Conservation (phyloP, 2,113 vertebrate genomes). For the Lophotis ruficrista region DNA sequence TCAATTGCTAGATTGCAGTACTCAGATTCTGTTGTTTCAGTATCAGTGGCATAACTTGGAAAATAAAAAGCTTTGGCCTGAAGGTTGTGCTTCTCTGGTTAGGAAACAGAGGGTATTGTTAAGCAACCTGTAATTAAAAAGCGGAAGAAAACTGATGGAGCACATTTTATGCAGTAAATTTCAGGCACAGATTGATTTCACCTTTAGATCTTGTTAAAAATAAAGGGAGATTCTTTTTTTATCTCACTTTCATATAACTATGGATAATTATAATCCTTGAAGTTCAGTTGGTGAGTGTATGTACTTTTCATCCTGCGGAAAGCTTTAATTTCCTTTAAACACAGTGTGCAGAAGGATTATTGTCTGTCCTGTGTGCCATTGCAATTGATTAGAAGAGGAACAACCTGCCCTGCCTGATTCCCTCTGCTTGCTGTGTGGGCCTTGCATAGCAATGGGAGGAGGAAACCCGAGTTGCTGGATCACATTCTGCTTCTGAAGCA, state of each 20-base stretch:
- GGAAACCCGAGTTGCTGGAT: neutral
- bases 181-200: neutral
- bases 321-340: conserved; percentile 20
- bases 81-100: neutral
- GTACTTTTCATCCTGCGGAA: neutral
- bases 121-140: neutral
- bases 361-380: neutral
- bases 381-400: conserved; percentile 12
- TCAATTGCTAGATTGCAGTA: neutral
- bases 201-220: neutral
- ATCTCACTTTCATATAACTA: neutral
- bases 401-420: neutral
- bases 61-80: neutral
- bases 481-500: neutral
- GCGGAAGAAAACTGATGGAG: neutral
- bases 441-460: neutral
- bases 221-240: neutral
- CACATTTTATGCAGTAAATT: neutral
- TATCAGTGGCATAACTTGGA: neutral
- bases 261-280: neutral
- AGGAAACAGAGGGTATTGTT: neutral
- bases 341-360: neutral
- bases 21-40: neutral
- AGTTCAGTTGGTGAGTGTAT: neutral
- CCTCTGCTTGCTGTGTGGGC: neutral